These are phyloP conservation scores for Lasiurus borealis DNA, from an alignment of 2,113 vertebrate species.

Conservation along the genomic window DNA sequence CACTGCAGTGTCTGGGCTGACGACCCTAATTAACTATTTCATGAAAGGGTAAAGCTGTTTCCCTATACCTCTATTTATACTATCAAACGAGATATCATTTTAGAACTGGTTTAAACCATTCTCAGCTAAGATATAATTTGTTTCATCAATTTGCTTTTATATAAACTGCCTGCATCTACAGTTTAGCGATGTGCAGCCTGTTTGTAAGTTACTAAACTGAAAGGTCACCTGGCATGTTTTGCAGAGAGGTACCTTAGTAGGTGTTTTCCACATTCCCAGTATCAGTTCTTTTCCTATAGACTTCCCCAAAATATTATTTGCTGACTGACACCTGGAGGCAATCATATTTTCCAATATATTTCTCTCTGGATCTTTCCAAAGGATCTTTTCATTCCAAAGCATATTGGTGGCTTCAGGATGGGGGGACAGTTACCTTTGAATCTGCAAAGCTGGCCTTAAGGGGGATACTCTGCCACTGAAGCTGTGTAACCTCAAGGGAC, in stretches of 20 bases:
- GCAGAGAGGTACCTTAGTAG: not conserved
- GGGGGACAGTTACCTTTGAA: not conserved
- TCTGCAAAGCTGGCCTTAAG: not conserved
- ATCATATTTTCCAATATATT: not conserved
- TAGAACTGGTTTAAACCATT: constrained; percentile 23
- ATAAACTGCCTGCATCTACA: not conserved
- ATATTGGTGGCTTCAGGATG: not conserved
- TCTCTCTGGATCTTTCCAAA: not conserved
- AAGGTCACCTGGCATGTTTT: not conserved
- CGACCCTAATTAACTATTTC: not conserved
- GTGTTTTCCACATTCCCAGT: not conserved
- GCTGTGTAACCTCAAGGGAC: not conserved
- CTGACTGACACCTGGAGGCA: not conserved
- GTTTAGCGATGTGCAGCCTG: not conserved
- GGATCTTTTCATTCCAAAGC: not conserved
- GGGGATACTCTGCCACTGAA: not conserved
- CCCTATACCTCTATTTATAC: constrained; percentile 11
- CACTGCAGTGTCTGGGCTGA: not conserved
- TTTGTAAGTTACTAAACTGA: not conserved
- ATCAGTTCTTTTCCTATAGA: not conserved
- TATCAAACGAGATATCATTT: constrained; percentile 29
- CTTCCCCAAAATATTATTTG: not conserved
- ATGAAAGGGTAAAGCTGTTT: constrained; percentile 50
- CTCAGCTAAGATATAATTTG: not conserved
- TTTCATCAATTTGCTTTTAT: not conserved